Conservation (phyloP, 2,113 vertebrate species). For the Syrmaticus mikado region DNA sequence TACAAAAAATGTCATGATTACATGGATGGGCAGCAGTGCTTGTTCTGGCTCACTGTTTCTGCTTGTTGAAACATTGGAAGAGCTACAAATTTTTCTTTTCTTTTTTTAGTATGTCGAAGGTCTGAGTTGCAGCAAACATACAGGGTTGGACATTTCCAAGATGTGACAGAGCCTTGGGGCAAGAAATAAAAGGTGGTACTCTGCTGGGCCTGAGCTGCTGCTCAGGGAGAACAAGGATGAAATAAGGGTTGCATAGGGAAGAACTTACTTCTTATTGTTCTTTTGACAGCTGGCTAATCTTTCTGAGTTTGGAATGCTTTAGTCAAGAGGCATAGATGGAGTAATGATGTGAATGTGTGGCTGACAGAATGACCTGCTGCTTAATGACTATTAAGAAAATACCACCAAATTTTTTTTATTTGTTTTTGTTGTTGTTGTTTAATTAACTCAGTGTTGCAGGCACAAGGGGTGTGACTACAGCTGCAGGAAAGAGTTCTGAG, state of each 20-base stretch:
- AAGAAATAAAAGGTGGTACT: not conserved
- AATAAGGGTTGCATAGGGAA: not conserved
- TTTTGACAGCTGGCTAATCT: constrained; percentile 70
- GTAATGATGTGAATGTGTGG: constrained; percentile 46
- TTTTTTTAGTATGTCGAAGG: not conserved
- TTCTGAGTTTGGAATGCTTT: constrained; percentile 47
- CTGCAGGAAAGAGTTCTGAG: constrained; percentile 36
- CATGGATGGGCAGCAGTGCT: not conserved
- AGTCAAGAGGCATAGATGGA: not conserved
- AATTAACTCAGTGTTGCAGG: constrained; percentile 46
- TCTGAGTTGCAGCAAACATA: not conserved
- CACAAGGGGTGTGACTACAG: constrained; percentile 21
- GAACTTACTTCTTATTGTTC: not conserved
- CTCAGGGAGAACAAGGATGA: not conserved
- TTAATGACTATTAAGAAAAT: constrained; percentile 60
- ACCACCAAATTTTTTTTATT: constrained; percentile 27
- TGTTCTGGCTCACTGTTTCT: not conserved
- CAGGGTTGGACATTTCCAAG: not conserved
- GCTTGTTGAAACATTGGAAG: not conserved
- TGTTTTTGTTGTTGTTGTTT: not conserved
- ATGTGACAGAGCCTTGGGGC: not conserved
- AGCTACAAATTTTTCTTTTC: not conserved
- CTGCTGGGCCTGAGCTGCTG: not conserved
- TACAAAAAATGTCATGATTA: not conserved
- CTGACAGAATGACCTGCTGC: constrained; percentile 20